Evolutionary conservation across 2,888 invertebrate species (phyloP), one percentile per base, ranked within the genome.

Genomic region (Ecliptopera silaceata): DNA sequence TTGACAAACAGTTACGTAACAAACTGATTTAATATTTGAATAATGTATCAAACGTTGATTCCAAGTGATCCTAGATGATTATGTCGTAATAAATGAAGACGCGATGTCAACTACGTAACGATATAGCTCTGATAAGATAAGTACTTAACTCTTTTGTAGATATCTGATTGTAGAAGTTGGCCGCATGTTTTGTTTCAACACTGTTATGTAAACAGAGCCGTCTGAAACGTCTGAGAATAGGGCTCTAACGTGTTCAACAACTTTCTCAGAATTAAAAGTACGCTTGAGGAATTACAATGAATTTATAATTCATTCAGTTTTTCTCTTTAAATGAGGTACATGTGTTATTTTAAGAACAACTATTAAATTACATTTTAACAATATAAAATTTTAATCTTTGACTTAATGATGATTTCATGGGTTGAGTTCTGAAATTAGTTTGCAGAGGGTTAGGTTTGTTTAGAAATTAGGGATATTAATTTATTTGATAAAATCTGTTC

Each of bases 171-270:
- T 47, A 44, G 39, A 41, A 32, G 34, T 20, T 41, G 38, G 31
- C n/a, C 18, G 41, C 41, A 38, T 56, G 50, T 39, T 20, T 46
- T 11, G 18, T 38, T 17, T 50, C 31, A 32, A 17, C 44, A 17
- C 49, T 52, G 53, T 56, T 53, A 46, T 46, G 53, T 56, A 49
- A 60, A 60, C 56, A 56, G 31, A 42, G 22, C 17, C 31, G 8
- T 26, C 43, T 34, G 42, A 26, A 8, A 42, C 31, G 8, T 26
- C 43, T 34, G 42, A 26, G 26, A 42, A 41, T 51, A 49, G 18
- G n/a, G 20, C 22, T 45, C 31, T 1, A 18, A 18, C 10, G 32
- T 32, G 13, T 49, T 29, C 39, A 45, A 13, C 38, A 44, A 29
- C 43, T 43, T 43, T 17, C 50, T 22, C 6, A 51, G 51, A 45